Evolutionary conservation across 2,113 vertebrate species (phyloP).

Genomic region (Mesocricetus auratus): DNA sequence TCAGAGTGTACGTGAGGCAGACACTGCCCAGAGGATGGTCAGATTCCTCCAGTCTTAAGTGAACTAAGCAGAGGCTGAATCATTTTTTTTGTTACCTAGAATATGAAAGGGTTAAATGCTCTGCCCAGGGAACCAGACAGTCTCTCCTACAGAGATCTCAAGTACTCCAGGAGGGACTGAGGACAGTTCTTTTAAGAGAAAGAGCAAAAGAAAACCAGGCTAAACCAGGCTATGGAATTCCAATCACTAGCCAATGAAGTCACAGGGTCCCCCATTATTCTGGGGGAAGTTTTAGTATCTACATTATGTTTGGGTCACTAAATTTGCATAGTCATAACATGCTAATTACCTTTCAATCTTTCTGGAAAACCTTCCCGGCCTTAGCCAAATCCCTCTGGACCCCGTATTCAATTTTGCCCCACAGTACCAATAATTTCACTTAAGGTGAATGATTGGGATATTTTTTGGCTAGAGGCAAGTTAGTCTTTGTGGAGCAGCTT

Average conservation of each 20-base stretch:
- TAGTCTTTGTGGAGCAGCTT: slow-evolving; percentile 27
- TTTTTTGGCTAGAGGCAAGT: slow-evolving; percentile 59
- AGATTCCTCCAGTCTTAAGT: not conserved
- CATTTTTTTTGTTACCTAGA: not conserved
- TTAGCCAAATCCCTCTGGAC: slow-evolving; percentile 71
- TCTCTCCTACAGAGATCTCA: not conserved
- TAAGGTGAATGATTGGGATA: slow-evolving; percentile 66
- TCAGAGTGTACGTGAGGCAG: not conserved
- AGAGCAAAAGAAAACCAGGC: slow-evolving; percentile 16
- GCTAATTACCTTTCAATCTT: slow-evolving; percentile 75
- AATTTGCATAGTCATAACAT: slow-evolving; percentile 72
- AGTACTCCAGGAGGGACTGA: not conserved
- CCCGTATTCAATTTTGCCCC: slow-evolving; percentile 63
- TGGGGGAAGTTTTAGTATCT: slow-evolving; percentile 58
- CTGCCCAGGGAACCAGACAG: not conserved
- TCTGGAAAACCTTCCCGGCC: slow-evolving; percentile 72
- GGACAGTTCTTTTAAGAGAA: slow-evolving; percentile 29
- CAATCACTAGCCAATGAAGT: slow-evolving; percentile 63
- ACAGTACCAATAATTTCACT: slow-evolving; percentile 65
- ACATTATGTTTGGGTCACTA: slow-evolving; percentile 63
- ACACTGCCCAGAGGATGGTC: not conserved
- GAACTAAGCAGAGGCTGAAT: not conserved
- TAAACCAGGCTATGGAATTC: slow-evolving; percentile 46
- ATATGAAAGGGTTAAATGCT: not conserved
- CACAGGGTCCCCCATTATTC: slow-evolving; percentile 56